Conservation (phyloP, 2,888 invertebrate species). For the Cheilosia pagana region DNA sequence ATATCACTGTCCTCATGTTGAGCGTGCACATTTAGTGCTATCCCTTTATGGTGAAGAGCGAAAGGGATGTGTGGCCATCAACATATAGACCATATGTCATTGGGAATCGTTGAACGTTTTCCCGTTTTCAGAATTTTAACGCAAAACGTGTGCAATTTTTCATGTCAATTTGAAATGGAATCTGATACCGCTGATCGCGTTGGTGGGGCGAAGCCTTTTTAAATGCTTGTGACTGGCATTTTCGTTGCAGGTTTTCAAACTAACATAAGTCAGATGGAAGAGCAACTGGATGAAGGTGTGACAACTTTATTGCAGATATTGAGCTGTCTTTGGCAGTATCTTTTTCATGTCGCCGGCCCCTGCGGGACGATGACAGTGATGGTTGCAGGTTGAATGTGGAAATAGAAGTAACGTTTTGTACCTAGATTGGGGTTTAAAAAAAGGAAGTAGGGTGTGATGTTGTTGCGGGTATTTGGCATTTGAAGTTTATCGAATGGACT, state of each 20-base stretch:
- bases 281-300: background rate
- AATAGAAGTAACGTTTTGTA: no score
- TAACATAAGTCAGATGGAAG: background rate
- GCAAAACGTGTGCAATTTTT: slow-evolving; percentile 57
- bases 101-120: slow-evolving; percentile 57
- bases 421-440: no score
- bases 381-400: background rate
- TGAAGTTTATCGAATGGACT: no score
- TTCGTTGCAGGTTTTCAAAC: background rate
- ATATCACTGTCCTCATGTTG: slow-evolving; percentile 37
- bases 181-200: slow-evolving; percentile 32
- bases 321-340: slow-evolving; percentile 1
- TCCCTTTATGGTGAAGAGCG: background rate
- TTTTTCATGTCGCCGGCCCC: no score
- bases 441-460: no score
- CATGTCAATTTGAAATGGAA: slow-evolving; percentile 63
- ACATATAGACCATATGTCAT: slow-evolving; percentile 60
- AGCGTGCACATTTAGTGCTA: background rate
- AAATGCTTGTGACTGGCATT: background rate
- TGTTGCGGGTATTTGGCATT: no score
- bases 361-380: background rate
- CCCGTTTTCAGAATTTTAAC: slow-evolving; percentile 48
- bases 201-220: background rate
- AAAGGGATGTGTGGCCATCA: slow-evolving; percentile 32
- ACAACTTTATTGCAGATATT: slow-evolving; percentile 4